phyloP scores from a whole-genome alignment of 2,888 invertebrate genomes.

The Lysandra coridon region DNA sequence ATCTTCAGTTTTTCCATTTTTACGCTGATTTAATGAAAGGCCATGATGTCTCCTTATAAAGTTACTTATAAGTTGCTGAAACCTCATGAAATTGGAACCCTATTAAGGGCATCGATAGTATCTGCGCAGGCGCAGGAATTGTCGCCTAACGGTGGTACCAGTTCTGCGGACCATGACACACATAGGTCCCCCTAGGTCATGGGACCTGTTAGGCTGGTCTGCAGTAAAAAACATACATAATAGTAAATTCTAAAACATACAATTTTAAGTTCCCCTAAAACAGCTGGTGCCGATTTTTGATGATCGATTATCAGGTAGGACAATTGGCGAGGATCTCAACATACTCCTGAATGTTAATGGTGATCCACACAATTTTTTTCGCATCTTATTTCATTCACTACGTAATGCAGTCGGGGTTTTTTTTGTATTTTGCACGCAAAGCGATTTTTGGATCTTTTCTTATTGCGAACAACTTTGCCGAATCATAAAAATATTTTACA shows the following conservation, averaged over 20 bases:
- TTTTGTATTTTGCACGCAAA: too few relatives aligned
- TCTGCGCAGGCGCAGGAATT: slow-evolving; percentile 13
- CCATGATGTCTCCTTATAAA: background rate
- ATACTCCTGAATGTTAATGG: too few relatives aligned
- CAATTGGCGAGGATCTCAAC: too few relatives aligned
- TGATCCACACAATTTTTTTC: background rate
- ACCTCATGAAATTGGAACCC: background rate
- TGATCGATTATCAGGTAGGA: too few relatives aligned
- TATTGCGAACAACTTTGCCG: background rate
- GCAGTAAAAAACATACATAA: background rate
- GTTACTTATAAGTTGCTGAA: background rate
- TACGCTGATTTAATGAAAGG: background rate
- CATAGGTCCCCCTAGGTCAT: background rate
- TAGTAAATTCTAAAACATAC: too few relatives aligned
- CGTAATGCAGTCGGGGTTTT: too few relatives aligned
- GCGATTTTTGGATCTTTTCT: too few relatives aligned
- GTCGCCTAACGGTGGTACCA: slow-evolving; percentile 23
- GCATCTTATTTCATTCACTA: too few relatives aligned
- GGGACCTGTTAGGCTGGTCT: background rate
- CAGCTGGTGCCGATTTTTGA: too few relatives aligned
- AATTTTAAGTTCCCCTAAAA: too few relatives aligned
- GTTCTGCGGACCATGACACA: slow-evolving; percentile 5
- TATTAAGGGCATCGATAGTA: slow-evolving; percentile 7
- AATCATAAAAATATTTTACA: background rate
- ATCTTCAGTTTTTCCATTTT: too few relatives aligned